These are phyloP conservation scores for Podilymbus podiceps DNA, from an alignment of 2,113 vertebrate genomes.

Conservation along the genomic window DNA sequence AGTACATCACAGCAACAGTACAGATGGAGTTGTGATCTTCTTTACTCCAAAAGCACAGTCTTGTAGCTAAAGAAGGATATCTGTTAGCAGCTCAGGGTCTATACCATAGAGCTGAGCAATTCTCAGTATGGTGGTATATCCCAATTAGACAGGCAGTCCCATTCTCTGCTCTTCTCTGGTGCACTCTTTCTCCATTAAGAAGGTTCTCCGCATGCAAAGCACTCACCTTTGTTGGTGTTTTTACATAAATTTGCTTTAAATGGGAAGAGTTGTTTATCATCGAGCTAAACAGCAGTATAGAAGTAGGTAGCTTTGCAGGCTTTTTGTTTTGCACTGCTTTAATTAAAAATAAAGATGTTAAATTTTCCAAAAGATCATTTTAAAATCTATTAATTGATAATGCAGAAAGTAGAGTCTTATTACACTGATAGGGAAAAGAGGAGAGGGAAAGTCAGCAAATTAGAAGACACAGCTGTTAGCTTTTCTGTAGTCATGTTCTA, in stretches of 20 bases:
- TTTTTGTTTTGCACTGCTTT: not conserved
- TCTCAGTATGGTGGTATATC: slow-evolving; percentile 8
- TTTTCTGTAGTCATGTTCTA: not conserved
- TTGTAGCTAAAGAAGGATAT: slow-evolving; percentile 67
- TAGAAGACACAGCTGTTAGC: not conserved
- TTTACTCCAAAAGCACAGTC: slow-evolving; percentile 69
- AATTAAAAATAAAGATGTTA: slow-evolving; percentile 10
- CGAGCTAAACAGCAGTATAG: not conserved
- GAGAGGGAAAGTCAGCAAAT: not conserved
- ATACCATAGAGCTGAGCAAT: slow-evolving; percentile 59
- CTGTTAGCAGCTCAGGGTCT: slow-evolving; percentile 60
- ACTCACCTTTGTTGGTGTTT: not conserved
- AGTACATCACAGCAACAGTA: slow-evolving; percentile 66
- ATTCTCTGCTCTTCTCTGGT: not conserved
- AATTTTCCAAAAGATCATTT: not conserved
- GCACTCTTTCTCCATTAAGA: not conserved
- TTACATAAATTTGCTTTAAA: slow-evolving; percentile 2
- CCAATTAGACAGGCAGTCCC: not conserved
- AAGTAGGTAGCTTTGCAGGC: not conserved
- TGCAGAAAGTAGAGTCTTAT: not conserved
- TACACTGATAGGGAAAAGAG: not conserved
- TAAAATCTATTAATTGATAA: not conserved
- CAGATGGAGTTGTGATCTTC: slow-evolving; percentile 67
- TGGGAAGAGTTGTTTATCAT: not conserved
- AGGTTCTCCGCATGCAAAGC: not conserved